phyloP scores from a whole-genome alignment of 2,113 vertebrate species.

The Brachypodius melanocephalos region DNA sequence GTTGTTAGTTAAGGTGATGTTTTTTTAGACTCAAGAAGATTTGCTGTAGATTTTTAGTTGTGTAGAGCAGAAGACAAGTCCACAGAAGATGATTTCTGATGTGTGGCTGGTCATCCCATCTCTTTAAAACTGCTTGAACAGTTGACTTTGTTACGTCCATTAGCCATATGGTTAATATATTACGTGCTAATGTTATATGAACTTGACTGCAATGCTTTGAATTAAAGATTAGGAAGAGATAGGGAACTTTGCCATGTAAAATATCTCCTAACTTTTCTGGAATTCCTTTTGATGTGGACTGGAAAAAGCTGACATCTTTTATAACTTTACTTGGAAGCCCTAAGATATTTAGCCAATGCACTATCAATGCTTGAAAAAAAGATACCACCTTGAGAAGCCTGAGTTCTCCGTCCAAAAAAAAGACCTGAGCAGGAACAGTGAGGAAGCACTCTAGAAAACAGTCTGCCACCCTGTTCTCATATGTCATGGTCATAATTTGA shows the following conservation, averaged over 20 bases:
- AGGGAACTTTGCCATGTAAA: background rate
- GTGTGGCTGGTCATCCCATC: background rate
- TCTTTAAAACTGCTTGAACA: background rate
- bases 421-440: background rate
- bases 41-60: background rate
- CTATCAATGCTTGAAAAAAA: background rate
- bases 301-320: background rate
- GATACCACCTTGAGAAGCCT: rapidly evolving
- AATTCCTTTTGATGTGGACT: background rate
- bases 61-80: background rate
- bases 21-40: background rate
- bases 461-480: background rate
- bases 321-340: background rate
- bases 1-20: background rate
- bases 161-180: background rate
- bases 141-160: background rate
- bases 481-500: background rate
- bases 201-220: background rate
- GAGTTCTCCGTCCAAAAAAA: background rate
- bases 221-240: background rate
- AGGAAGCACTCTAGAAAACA: background rate
- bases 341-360: background rate
- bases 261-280: background rate
- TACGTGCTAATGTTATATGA: background rate
- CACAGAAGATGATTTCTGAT: background rate